These are phyloP conservation scores for Cephalopterus ornatus DNA, from an alignment of 2,113 vertebrate species.

Conservation along the genomic window DNA sequence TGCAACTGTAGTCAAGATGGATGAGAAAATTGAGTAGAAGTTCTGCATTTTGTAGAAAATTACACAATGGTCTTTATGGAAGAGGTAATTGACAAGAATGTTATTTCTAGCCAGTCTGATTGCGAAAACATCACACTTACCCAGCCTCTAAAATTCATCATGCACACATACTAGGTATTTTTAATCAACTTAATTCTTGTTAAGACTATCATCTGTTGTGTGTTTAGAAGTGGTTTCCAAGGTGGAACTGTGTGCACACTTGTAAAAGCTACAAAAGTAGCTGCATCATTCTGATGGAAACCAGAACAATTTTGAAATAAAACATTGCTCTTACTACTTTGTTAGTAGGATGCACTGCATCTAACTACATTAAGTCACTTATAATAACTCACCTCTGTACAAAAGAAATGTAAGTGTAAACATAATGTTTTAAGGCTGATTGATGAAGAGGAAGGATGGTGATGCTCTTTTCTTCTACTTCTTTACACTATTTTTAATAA, in stretches of 20 bases:
- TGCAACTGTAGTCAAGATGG: not conserved
- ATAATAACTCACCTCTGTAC: not conserved
- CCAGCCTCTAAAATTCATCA: not conserved
- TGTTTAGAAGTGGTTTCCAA: not conserved
- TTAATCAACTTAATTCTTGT: not conserved
- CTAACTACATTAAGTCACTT: not conserved
- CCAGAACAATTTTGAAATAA: not conserved
- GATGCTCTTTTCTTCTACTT: not conserved
- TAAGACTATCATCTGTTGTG: not conserved
- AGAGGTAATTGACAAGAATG: not conserved
- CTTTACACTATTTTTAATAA: not conserved
- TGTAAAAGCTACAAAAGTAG: not conserved
- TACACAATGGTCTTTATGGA: not conserved
- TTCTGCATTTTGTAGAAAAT: not conserved
- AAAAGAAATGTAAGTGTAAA: not conserved
- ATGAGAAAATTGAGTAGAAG: not conserved
- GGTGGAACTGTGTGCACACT: not conserved
- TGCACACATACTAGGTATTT: not conserved
- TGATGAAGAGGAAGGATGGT: not conserved
- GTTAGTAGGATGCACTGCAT: not conserved
- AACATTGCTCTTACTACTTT: not conserved
- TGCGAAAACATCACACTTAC: not conserved
- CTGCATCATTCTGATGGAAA: not conserved
- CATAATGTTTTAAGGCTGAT: not conserved
- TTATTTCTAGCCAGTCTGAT: not conserved